Conservation (phyloP, 2,888 invertebrate genomes). For the Aleiodes leptofemur region DNA sequence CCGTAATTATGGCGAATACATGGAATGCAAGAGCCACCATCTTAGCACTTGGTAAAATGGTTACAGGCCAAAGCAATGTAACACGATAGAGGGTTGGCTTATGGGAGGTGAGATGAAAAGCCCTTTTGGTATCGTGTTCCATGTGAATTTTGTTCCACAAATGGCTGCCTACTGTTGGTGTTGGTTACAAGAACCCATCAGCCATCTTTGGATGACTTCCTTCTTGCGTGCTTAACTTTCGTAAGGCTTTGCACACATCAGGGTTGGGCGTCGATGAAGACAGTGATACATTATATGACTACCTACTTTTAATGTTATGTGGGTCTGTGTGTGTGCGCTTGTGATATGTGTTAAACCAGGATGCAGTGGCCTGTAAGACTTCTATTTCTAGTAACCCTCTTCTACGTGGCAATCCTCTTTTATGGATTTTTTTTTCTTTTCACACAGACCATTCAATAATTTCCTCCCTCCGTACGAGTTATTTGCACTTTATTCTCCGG, state of each 20-base stretch:
- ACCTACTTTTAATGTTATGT: constrained; percentile 18
- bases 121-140: constrained; percentile 70
- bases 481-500: no score
- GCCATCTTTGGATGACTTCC: constrained; percentile 71
- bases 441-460: no score
- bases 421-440: no score
- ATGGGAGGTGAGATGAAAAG: constrained; percentile 70
- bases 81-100: constrained; percentile 75
- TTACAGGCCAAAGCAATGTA: constrained; percentile 61
- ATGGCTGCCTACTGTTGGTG: constrained; percentile 71
- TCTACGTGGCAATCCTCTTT: no score
- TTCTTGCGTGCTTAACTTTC: constrained; percentile 65
- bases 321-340: constrained; percentile 33
- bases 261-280: constrained; percentile 40
- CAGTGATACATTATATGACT: constrained; percentile 25
- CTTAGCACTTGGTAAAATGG: constrained; percentile 55
- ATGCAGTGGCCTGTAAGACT: constrained; percentile 2
- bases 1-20: constrained; percentile 44
- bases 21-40: constrained; percentile 57
- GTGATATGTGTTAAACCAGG: not conserved
- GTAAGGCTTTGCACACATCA: constrained; percentile 47
- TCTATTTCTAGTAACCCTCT: no score
- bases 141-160: constrained; percentile 66
- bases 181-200: constrained; percentile 70
- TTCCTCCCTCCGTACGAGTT: no score